Percentiles rank a stretch among this genome's conserved stretches.
These are phyloP conservation scores for Amblyjoppa proteus DNA, from an alignment of 2,888 invertebrate species.

Conservation along the genomic window DNA sequence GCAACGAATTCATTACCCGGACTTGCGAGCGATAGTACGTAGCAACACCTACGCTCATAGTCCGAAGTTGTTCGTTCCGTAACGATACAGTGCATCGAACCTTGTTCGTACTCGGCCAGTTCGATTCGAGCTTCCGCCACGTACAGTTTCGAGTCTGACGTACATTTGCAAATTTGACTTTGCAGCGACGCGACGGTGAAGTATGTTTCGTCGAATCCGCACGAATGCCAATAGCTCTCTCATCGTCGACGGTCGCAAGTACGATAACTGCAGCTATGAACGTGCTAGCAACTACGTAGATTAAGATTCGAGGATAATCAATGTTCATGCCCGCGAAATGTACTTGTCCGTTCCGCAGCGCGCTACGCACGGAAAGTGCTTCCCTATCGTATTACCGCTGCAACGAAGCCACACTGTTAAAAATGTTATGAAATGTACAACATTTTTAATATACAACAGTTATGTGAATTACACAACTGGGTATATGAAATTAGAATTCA, in stretches of 20 bases:
- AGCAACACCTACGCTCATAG: neutral
- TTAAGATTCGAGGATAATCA: neutral
- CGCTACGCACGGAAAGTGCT: neutral
- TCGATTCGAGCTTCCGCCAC: neutral
- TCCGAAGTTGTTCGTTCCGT: slow-evolving; percentile 5
- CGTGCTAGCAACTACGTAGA: too few species aligned
- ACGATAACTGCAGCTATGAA: too few species aligned
- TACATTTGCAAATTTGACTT: too few species aligned
- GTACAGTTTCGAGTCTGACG: neutral
- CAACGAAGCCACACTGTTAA: neutral
- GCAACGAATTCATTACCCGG: neutral
- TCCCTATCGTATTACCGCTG: neutral
- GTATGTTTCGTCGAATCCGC: too few species aligned
- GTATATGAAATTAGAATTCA: too few species aligned
- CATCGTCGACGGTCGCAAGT: too few species aligned
- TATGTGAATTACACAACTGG: too few species aligned
- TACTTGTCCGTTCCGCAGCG: neutral
- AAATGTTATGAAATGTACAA: too few species aligned
- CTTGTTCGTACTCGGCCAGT: slow-evolving; percentile 23
- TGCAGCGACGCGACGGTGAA: too few species aligned
- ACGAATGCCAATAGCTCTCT: too few species aligned
- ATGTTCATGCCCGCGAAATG: neutral
- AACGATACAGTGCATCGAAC: slow-evolving; percentile 7
- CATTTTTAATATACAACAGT: too few species aligned
- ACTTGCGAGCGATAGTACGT: neutral